These are phyloP conservation scores for Hipposideros larvatus DNA, from an alignment of 2,797 vertebrate genomes.

Conservation along the genomic window DNA sequence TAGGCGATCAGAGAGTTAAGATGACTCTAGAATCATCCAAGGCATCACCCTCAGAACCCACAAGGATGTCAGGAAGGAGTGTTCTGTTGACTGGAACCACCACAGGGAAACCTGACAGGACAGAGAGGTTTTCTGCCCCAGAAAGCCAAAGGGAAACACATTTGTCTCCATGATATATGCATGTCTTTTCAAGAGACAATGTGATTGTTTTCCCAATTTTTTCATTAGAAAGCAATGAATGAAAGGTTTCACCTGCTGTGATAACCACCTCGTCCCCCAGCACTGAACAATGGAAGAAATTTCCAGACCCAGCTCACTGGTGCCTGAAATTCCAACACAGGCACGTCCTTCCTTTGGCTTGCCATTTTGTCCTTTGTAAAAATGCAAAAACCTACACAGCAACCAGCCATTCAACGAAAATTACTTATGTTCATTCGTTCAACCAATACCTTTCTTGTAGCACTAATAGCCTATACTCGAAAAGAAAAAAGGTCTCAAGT, in stretches of 20 bases:
- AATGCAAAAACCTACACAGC: background rate
- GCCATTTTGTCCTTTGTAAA: conserved; percentile 13
- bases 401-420: background rate
- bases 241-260: conserved; percentile 35
- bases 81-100: background rate
- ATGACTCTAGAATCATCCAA: too few species aligned
- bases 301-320: background rate
- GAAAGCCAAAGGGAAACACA: conserved; percentile 31
- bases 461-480: background rate
- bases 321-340: conserved; percentile 20
- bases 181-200: background rate
- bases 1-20: background rate
- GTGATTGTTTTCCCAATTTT: conserved; percentile 57
- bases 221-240: conserved; percentile 15
- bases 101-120: background rate
- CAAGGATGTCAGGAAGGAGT: background rate
- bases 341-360: background rate
- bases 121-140: background rate
- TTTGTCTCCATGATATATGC: conserved; percentile 59
- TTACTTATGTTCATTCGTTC: background rate
- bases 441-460: background rate
- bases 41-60: background rate
- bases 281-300: background rate
- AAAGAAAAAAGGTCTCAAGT: background rate
- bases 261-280: conserved; percentile 26